Evolutionary conservation across 2,113 vertebrate genomes (phyloP).

Genomic region (Passer domesticus): DNA sequence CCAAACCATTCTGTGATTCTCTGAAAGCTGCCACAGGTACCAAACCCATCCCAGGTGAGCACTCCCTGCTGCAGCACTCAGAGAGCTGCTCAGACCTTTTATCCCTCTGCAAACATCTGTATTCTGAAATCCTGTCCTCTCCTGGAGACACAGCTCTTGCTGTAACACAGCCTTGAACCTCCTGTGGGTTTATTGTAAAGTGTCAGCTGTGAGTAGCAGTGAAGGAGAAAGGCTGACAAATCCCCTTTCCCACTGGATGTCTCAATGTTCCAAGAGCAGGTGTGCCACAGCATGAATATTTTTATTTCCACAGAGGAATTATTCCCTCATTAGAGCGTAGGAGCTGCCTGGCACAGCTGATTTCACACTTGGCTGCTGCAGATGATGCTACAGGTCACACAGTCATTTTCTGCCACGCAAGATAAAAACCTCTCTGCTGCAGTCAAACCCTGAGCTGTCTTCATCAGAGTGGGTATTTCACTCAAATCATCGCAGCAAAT

Average conservation of each 20-base stretch:
- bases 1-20: background rate
- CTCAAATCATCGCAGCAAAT: background rate
- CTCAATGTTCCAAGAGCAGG: background rate
- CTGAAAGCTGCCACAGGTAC: background rate
- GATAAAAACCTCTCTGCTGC: background rate
- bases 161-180: background rate
- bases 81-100: background rate
- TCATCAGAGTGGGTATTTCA: background rate
- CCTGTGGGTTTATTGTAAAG: background rate
- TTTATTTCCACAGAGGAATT: conserved; percentile 32
- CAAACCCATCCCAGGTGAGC: background rate
- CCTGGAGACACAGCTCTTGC: background rate
- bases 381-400: conserved; percentile 1
- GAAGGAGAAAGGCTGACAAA: conserved; percentile 16
- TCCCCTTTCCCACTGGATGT: background rate
- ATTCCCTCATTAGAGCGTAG: background rate
- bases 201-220: background rate
- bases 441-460: background rate
- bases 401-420: background rate
- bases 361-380: conserved; percentile 19
- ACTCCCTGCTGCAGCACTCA: background rate
- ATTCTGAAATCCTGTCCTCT: background rate
- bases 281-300: background rate
- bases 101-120: background rate
- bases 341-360: background rate